Base-by-base conservation (phyloP, 2,888 invertebrate genomes). In the Xanthia icteritia region DNA sequence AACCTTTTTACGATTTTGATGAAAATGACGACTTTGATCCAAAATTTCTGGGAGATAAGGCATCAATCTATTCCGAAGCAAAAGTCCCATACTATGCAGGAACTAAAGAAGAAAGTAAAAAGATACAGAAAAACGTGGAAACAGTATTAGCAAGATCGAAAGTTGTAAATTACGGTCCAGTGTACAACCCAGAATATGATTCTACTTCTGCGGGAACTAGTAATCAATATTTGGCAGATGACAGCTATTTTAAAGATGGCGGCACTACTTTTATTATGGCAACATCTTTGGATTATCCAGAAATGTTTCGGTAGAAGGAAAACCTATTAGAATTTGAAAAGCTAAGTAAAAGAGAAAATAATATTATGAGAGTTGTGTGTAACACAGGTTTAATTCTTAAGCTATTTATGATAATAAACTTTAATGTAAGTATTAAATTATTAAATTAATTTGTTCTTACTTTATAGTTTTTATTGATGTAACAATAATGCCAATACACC, bases 101-200 rank as follows among this genome's bases (percentile, higher is more conserved):
- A 23, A 66, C 9, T 9, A 79, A 76, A 56, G 42, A 72, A 0
- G 69, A 67, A 51, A 61, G 20, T 58, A 79, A 79, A n/a, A 84
- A 86, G 63, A 73, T 79, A 13, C 73, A 58, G 0, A 78, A 65
- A 66, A 84, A 89, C 31, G 84, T 95, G 39, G 95, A 96, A 90
- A 96, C 96, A 4, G 90, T 94, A 0, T 94, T 84, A 75, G 95
- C 94, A 1, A 92, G 89, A 65, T 95, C 96, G 0, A 96, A 93
- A 90, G 95, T 96, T 6, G 92, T 88, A 0, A 95, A 92, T 76
- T 96, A 95, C 81, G 90, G 89, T n/a, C 77, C 84, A 8, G 69
- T 54, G 20, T 67, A 73, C 54, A 76, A 23, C 11, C 72, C 76
- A 17, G 72, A 83, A 58, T 79, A 81, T 39, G 63, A 82, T 51